Evolutionary conservation across 2,113 vertebrate genomes (phyloP).

Genomic region (Chlorocebus sabaeus): DNA sequence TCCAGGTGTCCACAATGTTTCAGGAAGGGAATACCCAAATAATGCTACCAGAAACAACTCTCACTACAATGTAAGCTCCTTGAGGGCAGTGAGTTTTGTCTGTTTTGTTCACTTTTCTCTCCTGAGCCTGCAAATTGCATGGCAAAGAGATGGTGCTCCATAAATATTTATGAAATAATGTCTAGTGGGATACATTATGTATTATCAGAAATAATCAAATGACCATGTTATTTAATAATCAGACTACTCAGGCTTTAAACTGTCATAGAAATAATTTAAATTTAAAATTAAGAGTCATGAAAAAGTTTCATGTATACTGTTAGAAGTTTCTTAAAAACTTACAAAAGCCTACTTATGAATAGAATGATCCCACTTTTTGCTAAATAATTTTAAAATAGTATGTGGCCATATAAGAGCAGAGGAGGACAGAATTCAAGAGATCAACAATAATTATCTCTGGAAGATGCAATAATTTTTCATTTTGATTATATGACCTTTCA

Average conservation of each 20-base stretch:
- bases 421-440: neutral
- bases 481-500: neutral
- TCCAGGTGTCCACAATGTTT: neutral
- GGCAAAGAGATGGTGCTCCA: neutral
- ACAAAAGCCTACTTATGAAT: neutral
- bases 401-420: neutral
- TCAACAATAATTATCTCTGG: neutral
- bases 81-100: neutral
- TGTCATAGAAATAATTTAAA: neutral
- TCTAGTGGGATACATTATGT: neutral
- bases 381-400: neutral
- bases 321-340: neutral
- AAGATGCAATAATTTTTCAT: neutral
- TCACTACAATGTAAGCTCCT: neutral
- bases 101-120: neutral
- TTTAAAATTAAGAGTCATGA: slow-evolving; percentile 25
- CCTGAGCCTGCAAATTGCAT: neutral
- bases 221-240: neutral
- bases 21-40: slow-evolving; percentile 14
- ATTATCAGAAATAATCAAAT: neutral
- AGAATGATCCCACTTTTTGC: neutral
- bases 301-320: neutral
- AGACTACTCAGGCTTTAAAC: neutral
- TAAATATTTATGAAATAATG: neutral
- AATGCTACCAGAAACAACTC: neutral